Conservation (phyloP, 2,113 vertebrate genomes). For the Dinomys branickii region DNA sequence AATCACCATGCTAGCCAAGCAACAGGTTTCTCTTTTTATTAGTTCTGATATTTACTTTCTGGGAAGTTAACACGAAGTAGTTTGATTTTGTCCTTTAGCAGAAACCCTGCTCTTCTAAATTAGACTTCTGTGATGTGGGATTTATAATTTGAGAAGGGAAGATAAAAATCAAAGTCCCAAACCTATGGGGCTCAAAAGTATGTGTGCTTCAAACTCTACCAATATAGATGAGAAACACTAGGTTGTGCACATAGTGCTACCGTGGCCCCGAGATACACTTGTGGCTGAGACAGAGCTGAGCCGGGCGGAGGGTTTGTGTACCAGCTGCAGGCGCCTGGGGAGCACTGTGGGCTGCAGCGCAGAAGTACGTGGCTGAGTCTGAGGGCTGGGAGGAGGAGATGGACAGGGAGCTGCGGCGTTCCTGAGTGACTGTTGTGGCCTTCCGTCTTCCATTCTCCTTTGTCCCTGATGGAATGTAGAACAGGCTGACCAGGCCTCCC, state of each 20-base stretch:
- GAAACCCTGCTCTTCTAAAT: not conserved
- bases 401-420: not conserved
- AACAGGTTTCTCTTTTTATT: not conserved
- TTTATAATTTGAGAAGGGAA: not conserved
- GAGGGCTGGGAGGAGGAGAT: slow-evolving; percentile 44
- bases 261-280: accelerated
- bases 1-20: not conserved
- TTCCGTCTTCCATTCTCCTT: slow-evolving; percentile 20
- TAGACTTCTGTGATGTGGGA: not conserved
- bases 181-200: not conserved
- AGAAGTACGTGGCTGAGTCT: slow-evolving; percentile 64
- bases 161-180: not conserved
- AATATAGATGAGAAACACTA: accelerated
- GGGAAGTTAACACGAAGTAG: not conserved
- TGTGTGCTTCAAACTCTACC: not conserved
- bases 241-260: not conserved
- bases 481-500: not conserved
- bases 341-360: slow-evolving; percentile 9
- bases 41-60: not conserved
- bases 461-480: slow-evolving; percentile 37
- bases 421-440: accelerated
- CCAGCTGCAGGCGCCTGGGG: not conserved
- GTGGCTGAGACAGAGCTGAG: too few relatives aligned
- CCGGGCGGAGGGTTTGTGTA: not conserved
- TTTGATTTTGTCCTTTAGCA: not conserved